phyloP scores from a whole-genome alignment of 2,113 vertebrate species.

The Coregonus clupeaformis region DNA sequence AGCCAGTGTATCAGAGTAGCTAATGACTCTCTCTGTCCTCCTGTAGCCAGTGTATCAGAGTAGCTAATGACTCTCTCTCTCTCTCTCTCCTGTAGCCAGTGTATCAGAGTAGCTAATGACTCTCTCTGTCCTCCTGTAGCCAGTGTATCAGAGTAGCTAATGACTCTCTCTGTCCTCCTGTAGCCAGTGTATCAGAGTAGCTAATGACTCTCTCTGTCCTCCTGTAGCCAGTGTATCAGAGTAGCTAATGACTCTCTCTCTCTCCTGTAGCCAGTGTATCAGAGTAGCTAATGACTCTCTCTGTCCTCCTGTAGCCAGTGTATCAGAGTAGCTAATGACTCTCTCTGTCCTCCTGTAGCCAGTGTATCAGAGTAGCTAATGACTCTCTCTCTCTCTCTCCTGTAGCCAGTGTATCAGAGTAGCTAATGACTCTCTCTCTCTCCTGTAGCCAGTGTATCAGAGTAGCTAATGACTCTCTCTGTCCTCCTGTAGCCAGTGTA shows the following conservation, averaged over 20 bases:
- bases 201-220: too few species aligned
- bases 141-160: conserved; percentile 63
- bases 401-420: conserved; percentile 75
- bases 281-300: conserved; percentile 33
- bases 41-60: conserved; percentile 75
- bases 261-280: conserved; percentile 71
- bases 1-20: conserved; percentile 74
- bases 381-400: not conserved
- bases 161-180: not conserved
- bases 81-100: conserved; percentile 59
- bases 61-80: too few species aligned
- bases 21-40: too few species aligned
- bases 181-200: conserved; percentile 75
- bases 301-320: conserved; percentile 65
- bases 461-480: conserved; percentile 19
- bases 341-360: conserved; percentile 57
- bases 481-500: conserved; percentile 70
- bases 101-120: conserved; percentile 60
- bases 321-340: conserved; percentile 55
- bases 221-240: conserved; percentile 75
- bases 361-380: conserved; percentile 64
- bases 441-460: conserved; percentile 73
- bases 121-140: conserved; percentile 57
- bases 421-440: too few species aligned
- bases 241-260: not conserved